Percentiles rank a stretch among this genome's conserved stretches.
phyloP scores from a whole-genome alignment of 2,888 invertebrate species.

The Pycnomerus fuliginosus region DNA sequence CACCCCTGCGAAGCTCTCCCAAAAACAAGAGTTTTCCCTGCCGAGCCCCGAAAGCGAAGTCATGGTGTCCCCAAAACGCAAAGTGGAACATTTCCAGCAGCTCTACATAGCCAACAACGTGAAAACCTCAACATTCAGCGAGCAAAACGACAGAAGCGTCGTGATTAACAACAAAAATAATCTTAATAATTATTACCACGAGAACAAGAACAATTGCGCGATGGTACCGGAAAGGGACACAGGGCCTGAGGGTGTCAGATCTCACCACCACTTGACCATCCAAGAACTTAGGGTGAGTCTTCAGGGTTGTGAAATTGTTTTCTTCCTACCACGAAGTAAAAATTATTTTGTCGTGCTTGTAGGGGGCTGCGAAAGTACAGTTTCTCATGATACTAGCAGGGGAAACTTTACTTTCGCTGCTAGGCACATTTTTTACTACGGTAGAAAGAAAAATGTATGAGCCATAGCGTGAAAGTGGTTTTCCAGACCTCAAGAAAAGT shows the following conservation, averaged over 20 bases:
- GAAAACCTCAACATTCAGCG: conserved; percentile 49
- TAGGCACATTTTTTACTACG: too few relatives aligned
- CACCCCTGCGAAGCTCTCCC: conserved; percentile 43
- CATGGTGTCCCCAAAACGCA: conserved; percentile 51
- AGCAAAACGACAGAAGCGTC: conserved; percentile 45
- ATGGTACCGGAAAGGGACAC: conserved; percentile 60
- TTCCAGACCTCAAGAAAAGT: too few relatives aligned
- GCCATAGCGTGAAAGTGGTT: too few relatives aligned
- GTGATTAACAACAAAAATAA: conserved; percentile 39
- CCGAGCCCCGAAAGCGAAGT: conserved; percentile 39
- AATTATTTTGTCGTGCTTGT: too few relatives aligned
- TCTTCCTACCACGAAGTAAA: too few relatives aligned
- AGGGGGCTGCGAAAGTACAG: too few relatives aligned
- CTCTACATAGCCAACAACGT: conserved; percentile 51
- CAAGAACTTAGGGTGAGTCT: too few relatives aligned
- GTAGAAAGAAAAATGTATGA: too few relatives aligned
- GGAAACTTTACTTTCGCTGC: too few relatives aligned
- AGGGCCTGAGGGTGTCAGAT: conserved; percentile 34
- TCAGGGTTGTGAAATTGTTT: too few relatives aligned
- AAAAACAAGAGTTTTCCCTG: conserved; percentile 33
- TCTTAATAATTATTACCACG: conserved; percentile 40
- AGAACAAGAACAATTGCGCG: conserved; percentile 40
- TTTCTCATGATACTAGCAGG: too few relatives aligned
- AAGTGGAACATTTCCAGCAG: conserved; percentile 49
- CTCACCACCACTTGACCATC: conserved; percentile 62